phyloP scores from a whole-genome alignment of 2,888 invertebrate genomes.

The Subacronicta megacephala region DNA sequence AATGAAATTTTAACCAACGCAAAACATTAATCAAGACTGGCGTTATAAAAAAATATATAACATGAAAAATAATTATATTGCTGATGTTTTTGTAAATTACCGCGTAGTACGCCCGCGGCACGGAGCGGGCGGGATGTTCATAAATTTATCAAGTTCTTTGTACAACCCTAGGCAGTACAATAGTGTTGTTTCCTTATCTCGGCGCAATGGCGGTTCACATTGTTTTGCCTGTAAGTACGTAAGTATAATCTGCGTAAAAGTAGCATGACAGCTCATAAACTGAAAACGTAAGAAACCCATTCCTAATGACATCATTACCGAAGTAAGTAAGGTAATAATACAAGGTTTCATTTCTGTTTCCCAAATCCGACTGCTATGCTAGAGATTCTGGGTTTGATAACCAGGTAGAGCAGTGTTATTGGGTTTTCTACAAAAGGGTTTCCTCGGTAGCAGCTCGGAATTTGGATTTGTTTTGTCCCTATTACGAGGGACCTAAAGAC shows the following conservation, averaged over 20 bases:
- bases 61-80: constrained; percentile 34
- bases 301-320: constrained; percentile 31
- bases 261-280: constrained; percentile 29
- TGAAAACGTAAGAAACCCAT: constrained; percentile 30
- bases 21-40: constrained; percentile 40
- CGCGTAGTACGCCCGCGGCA: constrained; percentile 25
- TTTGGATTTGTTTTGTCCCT: too few relatives aligned
- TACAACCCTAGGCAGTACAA: constrained; percentile 59
- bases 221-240: constrained; percentile 48
- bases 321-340: constrained; percentile 6
- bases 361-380: too few relatives aligned
- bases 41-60: constrained; percentile 32
- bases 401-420: too few relatives aligned
- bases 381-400: too few relatives aligned
- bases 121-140: constrained; percentile 31
- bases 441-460: too few relatives aligned
- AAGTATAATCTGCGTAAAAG: constrained; percentile 41
- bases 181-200: constrained; percentile 62
- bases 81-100: constrained; percentile 50
- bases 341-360: constrained; percentile 11
- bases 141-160: constrained; percentile 40
- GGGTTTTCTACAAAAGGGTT: too few relatives aligned
- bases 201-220: constrained; percentile 57
- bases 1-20: constrained; percentile 42
- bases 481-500: too few relatives aligned